Evolutionary conservation across 2,888 invertebrate species (phyloP), one percentile per base, ranked within the genome.

Genomic region (Cataglyphis cursor): DNA sequence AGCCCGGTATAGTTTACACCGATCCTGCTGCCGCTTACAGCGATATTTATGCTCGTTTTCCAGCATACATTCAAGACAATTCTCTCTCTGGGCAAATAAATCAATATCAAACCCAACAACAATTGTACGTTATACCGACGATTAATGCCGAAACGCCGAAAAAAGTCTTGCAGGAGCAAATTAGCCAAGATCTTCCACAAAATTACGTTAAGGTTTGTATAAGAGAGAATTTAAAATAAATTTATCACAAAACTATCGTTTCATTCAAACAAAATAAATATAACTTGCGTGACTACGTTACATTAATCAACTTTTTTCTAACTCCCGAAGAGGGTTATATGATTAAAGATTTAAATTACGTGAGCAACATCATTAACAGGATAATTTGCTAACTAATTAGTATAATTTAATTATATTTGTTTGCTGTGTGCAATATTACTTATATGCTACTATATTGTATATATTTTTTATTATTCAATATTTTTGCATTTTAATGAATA

Each of bases 11-110:
- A 41, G 80, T 90, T 80, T 93, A 93, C 81, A 90, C 90, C 78
- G 91, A 92, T 57, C 86, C 89, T 73, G 72, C 85, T 59, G 85
- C 88, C 35, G 85, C 90, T 86, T 92, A 92, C 81, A 86, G 84
- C 57, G 91, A 92, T 73, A 82, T 91, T 72, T 90, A 91, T 81
- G 66, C 89, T 38, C 92, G 87, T 64, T 66, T 90, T 48, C 90
- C 93, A 38, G 82, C 90, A 74, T 93, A 93, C 82, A 86, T 90
- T 31, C 93, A 93, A 76, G 93, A 92, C 78, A 93, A 94, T 83
- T 87, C 87, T 15, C 70, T 92, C 84, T 89, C 90, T 62, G 90
- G 85, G 35, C 90, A 84, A 35, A 74, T 66, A 15, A 89, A 88
- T 72, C 91, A 91, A 21, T 90, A 89, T 82, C 83, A 73, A 66